phyloP scores from a whole-genome alignment of 2,888 invertebrate genomes.

The Xanthia icteritia region DNA sequence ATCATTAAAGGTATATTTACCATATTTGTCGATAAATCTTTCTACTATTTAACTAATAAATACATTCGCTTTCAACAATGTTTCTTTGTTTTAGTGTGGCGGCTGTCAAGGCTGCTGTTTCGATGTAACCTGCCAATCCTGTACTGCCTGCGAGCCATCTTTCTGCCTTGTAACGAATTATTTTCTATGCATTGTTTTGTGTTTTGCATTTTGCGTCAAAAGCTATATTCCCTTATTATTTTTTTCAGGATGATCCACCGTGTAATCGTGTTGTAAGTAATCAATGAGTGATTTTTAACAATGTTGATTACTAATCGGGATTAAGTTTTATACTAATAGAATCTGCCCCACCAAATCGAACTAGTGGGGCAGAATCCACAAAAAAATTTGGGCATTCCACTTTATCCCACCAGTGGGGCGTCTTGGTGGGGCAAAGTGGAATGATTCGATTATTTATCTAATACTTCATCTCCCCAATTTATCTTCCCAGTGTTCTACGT shows the following conservation, averaged over 20 bases:
- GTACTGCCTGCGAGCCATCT: constrained; percentile 63
- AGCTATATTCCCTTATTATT: constrained; percentile 23
- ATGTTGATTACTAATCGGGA: background rate
- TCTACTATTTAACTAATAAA: background rate
- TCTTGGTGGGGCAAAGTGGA: too few relatives aligned
- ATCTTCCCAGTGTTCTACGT: constrained; percentile 67
- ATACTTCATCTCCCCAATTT: constrained; percentile 5
- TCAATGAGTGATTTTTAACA: background rate
- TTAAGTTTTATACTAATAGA: background rate
- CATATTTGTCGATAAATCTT: background rate
- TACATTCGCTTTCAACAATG: background rate
- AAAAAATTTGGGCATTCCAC: too few relatives aligned
- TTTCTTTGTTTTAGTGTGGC: constrained; percentile 71
- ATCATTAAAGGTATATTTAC: constrained; percentile 78
- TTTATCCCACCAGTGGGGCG: too few relatives aligned
- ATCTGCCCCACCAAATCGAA: too few relatives aligned
- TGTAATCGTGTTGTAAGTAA: constrained; percentile 61
- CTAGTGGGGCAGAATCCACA: too few relatives aligned
- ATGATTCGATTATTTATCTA: background rate
- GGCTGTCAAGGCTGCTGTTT: constrained; percentile 73
- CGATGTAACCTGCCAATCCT: constrained; percentile 66
- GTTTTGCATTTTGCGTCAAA: background rate
- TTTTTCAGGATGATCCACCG: constrained; percentile 61
- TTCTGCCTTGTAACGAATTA: constrained; percentile 14
- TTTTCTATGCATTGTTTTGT: background rate